Base-by-base conservation (phyloP, 2,113 vertebrate genomes). In the Hepsetus odoe region DNA sequence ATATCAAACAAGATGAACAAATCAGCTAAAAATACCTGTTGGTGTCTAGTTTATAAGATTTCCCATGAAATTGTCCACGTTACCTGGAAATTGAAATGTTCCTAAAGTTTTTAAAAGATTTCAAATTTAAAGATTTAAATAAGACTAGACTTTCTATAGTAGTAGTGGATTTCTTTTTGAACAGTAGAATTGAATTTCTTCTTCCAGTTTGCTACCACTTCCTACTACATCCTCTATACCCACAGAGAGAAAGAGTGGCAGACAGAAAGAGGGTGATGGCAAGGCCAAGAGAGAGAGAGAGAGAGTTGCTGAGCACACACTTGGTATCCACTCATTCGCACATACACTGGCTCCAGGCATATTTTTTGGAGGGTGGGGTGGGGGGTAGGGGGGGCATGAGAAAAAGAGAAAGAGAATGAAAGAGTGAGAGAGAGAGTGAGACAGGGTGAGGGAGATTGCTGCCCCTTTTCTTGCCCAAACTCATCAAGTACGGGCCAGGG, bases 401-500 rank as follows among this genome's bases (percentile, higher is more conserved):
- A 85, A 89, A 87, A 86, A 84, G 81, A 72, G 81, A 86, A 56
- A 78, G 66, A 79, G 82, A 87, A 58, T 77, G 80, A 72, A 51
- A 58, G 59, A 64, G 59, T 13, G 59, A 62, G 46, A 77, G 74
- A 71, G 78, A 33, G 76, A 76, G 16, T 42, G 70, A 82, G 85
- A 89, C 82, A 49, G 80, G 87, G 69, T 32, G 78, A 85, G 86
- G 94, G 95, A 96, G 95, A 93, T 93, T 89, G 91, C 87, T 91
- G 92, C 89, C 92, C 90, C 94, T 90, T 93, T 96, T 96, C 97
- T 98, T 98, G 95, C 96, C 95, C 94, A 97, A 96, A 93, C 96
- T 92, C 96, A 98, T 99, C 96, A 98, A 96, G 94, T 96, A 96
- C 94, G 95, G 96, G 94, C 97, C 97, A 99, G 91, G 96, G 95